These are phyloP conservation scores for Tortricodes alternella DNA, from an alignment of 2,888 invertebrate genomes.

Conservation along the genomic window DNA sequence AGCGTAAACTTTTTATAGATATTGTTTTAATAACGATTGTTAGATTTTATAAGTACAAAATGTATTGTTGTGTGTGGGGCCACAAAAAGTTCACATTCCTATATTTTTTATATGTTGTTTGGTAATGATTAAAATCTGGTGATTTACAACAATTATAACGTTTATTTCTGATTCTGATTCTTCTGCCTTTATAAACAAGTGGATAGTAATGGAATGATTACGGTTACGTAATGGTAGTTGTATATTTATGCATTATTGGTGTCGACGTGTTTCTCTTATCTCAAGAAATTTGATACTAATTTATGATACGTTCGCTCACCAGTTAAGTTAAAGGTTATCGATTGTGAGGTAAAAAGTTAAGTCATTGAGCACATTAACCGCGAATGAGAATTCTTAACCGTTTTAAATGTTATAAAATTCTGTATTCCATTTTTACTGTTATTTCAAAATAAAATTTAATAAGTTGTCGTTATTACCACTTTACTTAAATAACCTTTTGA, in stretches of 20 bases:
- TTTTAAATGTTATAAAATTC: no score
- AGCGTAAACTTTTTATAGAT: conserved; percentile 6
- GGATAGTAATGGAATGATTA: no score
- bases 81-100: conserved; percentile 31
- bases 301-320: background rate
- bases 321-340: background rate
- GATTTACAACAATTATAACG: conserved; percentile 3
- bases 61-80: conserved; percentile 10
- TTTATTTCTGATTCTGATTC: conserved; percentile 1
- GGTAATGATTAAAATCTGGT: conserved; percentile 21
- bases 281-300: background rate
- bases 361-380: no score
- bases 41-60: conserved; percentile 25
- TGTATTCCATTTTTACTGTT: no score
- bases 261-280: conserved; percentile 1
- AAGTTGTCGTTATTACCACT: no score
- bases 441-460: no score
- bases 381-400: no score
- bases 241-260: no score
- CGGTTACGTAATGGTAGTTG: no score
- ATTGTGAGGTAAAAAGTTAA: no score
- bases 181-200: no score
- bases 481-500: no score
- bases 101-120: conserved; percentile 5
- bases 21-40: background rate